Conservation (phyloP, 2,797 vertebrate genomes). For the Chrysocyon brachyurus region DNA sequence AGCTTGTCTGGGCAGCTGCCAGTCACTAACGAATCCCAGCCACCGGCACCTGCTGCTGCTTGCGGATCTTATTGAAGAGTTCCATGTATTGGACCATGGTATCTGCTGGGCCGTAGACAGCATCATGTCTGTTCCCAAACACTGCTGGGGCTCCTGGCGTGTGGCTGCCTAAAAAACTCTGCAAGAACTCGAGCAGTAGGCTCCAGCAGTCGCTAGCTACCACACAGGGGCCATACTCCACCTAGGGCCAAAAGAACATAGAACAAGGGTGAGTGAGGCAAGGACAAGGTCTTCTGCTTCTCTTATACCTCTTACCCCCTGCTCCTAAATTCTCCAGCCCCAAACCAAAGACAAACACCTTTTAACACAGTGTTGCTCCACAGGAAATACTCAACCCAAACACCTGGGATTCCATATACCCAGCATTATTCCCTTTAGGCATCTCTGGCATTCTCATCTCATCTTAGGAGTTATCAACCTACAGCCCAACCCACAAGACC, state of each 20-base stretch:
- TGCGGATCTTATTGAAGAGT: conserved; percentile 98
- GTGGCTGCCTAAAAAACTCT: conserved; percentile 95
- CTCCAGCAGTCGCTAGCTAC: conserved; percentile 98
- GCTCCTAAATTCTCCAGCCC: neutral
- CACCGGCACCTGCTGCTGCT: conserved; percentile 94
- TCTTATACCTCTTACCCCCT: neutral
- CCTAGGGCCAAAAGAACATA: conserved; percentile 87
- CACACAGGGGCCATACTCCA: conserved; percentile 98
- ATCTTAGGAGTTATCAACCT: neutral
- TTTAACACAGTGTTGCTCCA: neutral
- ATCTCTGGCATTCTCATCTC: neutral
- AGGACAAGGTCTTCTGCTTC: neutral
- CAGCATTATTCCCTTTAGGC: neutral
- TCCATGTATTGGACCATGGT: conserved; percentile 99
- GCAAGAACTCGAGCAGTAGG: conserved; percentile 97
- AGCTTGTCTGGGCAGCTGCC: neutral
- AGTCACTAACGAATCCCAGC: conserved; percentile 92
- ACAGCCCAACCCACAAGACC: neutral
- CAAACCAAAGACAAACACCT: neutral
- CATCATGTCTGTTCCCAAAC: conserved; percentile 94
- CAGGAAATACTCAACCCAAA: neutral
- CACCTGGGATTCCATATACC: neutral
- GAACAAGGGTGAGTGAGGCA: neutral
- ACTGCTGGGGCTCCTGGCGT: conserved; percentile 93
- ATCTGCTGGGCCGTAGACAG: conserved; percentile 93